These are phyloP conservation scores for Chiloscyllium plagiosum DNA, from an alignment of 2,113 vertebrate genomes.

Conservation along the genomic window DNA sequence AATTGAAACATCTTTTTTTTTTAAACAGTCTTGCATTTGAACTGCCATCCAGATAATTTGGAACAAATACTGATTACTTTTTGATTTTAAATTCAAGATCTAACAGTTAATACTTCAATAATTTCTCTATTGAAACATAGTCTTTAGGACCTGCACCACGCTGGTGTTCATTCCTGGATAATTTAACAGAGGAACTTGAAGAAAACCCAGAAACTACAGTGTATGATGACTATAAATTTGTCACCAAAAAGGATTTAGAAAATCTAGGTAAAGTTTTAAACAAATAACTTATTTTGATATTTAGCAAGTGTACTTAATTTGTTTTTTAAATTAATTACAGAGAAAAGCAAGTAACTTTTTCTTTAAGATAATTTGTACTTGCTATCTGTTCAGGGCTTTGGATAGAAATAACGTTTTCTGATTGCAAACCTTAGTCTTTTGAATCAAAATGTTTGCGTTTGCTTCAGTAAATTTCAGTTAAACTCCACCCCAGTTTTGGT, in stretches of 20 bases:
- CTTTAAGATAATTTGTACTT: background rate
- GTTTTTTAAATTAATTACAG: background rate
- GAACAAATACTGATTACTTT: background rate
- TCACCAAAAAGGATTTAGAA: constrained; percentile 89
- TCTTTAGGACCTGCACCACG: constrained; percentile 87
- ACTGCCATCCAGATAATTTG: background rate
- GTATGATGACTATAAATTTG: constrained; percentile 97
- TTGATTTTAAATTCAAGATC: background rate
- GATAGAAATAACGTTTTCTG: background rate
- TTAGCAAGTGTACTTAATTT: background rate
- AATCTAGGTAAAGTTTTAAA: constrained; percentile 69
- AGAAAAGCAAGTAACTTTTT: background rate
- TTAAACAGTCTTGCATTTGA: background rate
- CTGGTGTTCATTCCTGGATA: constrained; percentile 97
- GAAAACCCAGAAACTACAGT: constrained; percentile 93
- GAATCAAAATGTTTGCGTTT: background rate
- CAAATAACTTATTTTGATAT: background rate
- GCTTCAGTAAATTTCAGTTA: background rate
- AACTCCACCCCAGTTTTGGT: background rate
- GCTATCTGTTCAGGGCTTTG: background rate
- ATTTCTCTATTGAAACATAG: constrained; percentile 49
- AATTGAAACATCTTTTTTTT: background rate
- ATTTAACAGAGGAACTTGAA: constrained; percentile 88
- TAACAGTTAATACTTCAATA: background rate
- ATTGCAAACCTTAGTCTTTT: background rate